Base-by-base conservation (phyloP, 2,113 vertebrate species). In the Amphilophus citrinellus region DNA sequence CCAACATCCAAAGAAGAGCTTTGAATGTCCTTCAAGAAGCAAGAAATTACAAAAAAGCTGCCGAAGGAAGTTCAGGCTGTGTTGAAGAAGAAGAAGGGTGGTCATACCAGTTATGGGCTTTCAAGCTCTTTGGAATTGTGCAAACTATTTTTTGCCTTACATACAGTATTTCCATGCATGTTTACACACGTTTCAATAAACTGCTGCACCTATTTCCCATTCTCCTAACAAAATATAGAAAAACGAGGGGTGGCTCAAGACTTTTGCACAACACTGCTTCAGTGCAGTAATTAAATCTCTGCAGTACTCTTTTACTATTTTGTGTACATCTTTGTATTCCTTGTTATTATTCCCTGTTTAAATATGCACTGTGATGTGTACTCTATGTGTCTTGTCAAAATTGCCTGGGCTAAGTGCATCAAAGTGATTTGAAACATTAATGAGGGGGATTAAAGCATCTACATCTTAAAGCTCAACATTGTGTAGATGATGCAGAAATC, bases 381-480 rank as follows among this genome's bases (percentile, higher is more conserved):
- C 65, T 42, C 7, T 56, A 17, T 44, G 42, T 50, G 22, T 66
- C 27, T 76, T 18, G 14, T 71, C 6, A 62, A 76, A 73, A 59
- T 42, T 50, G 15, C 9, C 22, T 20, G 32, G 14, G 20, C 71
- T 80, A 62, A 27, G 30, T 58, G 47, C 65, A 63, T 71, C 58
- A 61, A 66, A 87, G 32, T 17, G 57, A 24, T 37, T 82, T 61
- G 63, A 60, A 84, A 76, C 78, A 27, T 76, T 78, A 80, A 89
- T 77, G 56, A 59, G 57, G 79, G 15, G 27, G 14, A 82, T 87
- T 83, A 77, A 84, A 62, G 58, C 57, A 68, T 80, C 62, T 80
- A 56, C 11, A 39, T 82, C 61, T 79, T 10, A 77, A 84, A 84
- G 30, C 58, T 79, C 73, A 80, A 32, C 79, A 65, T 59, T 83